phyloP scores from a whole-genome alignment of 2,888 invertebrate species.

The Clusia tigrina region DNA sequence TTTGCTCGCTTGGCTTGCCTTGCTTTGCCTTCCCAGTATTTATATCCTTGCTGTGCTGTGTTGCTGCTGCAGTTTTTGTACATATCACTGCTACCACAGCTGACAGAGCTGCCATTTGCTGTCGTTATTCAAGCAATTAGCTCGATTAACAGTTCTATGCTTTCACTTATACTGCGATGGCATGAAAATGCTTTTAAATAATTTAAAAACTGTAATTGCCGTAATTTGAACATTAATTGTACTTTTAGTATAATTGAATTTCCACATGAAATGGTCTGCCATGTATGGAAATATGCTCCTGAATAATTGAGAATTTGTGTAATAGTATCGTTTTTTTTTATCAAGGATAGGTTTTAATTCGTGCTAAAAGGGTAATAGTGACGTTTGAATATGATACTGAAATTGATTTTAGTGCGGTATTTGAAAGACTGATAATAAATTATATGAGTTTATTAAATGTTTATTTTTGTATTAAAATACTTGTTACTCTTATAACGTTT shows the following conservation, averaged over 20 bases:
- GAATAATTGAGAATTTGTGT: too few relatives aligned
- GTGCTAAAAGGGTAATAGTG: too few relatives aligned
- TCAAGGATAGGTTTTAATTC: too few relatives aligned
- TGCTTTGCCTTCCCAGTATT: background rate
- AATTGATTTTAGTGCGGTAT: too few relatives aligned
- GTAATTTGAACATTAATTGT: constrained; percentile 12
- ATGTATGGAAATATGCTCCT: background rate
- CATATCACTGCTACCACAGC: background rate
- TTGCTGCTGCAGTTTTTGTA: background rate
- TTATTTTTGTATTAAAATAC: too few relatives aligned
- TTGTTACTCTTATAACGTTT: too few relatives aligned
- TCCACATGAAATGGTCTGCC: constrained; percentile 2
- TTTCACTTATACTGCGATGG: constrained; percentile 34
- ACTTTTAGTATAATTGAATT: constrained; percentile 15
- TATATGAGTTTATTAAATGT: too few relatives aligned
- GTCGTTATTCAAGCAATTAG: constrained; percentile 57
- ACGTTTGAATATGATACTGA: too few relatives aligned
- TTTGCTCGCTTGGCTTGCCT: background rate
- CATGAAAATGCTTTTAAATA: constrained; percentile 39
- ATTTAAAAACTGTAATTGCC: constrained; percentile 20
- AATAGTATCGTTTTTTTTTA: too few relatives aligned
- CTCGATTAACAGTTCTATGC: constrained; percentile 51
- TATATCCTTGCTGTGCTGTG: background rate
- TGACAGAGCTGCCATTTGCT: constrained; percentile 33
- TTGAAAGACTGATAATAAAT: too few relatives aligned